Percentiles rank a stretch among this genome's conserved stretches.
Conservation (phyloP, 35 echinoderm and acorn worm species). For the Heliocidaris tuberculata region DNA sequence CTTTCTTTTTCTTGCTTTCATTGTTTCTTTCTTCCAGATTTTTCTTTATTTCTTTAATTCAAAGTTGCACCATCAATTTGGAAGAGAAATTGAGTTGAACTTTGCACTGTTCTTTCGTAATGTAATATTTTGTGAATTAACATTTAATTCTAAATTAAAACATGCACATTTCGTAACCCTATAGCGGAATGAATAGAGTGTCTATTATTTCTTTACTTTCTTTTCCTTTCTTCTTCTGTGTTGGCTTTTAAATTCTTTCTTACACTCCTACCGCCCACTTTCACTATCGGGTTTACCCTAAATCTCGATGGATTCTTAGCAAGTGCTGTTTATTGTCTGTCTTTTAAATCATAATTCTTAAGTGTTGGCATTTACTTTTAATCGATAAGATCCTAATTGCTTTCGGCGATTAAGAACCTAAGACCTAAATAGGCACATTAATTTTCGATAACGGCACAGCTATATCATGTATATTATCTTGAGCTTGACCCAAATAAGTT, state of each 20-base stretch:
- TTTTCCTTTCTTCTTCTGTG: neutral
- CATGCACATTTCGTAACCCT: too few species aligned
- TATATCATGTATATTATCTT: neutral
- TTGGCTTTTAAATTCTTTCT: neutral
- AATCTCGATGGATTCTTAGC: too few species aligned
- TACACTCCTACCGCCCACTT: neutral
- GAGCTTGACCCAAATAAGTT: constrained; percentile 1
- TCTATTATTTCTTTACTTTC: neutral
- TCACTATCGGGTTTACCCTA: too few species aligned
- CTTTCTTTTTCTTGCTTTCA: neutral
- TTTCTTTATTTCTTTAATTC: too few species aligned
- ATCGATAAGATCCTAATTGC: neutral
- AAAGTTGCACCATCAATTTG: too few species aligned
- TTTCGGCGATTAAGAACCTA: neutral
- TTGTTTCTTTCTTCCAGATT: neutral
- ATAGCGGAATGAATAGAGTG: too few species aligned
- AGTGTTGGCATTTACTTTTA: neutral
- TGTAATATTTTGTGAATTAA: too few species aligned
- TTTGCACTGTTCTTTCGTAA: too few species aligned
- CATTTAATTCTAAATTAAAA: too few species aligned
- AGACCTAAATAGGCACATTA: neutral
- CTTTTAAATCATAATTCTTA: neutral
- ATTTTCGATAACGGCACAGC: constrained; percentile 9
- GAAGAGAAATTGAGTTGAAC: too few species aligned
- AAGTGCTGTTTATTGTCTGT: neutral